Evolutionary conservation across 2,797 vertebrate genomes (phyloP), one percentile per base, ranked within the genome.

Genomic region (Heterohyrax brucei): DNA sequence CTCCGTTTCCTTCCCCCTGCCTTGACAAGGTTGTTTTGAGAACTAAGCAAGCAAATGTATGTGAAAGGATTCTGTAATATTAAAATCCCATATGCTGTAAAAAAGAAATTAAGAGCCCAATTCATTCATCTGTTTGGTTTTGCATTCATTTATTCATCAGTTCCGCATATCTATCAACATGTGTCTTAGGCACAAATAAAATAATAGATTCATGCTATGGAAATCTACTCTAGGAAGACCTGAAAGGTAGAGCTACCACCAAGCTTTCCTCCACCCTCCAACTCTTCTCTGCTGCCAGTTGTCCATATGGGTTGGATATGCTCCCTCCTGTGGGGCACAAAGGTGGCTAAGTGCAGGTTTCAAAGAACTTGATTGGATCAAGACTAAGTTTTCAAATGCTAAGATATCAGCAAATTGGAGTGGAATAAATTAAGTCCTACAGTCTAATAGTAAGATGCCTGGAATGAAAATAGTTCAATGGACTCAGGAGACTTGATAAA

Each of bases 311-410:
- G n/a, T 26, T n/a, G 19, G 46, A 53, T 24, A 1, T 9, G n/a
- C 8, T 28, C 0, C 92, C 44, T 53, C 39, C 39, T 61, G 8
- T 56, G 28, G 53, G 46, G 30, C 68, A 48, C 10, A 21, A 10
- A 62, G 18, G 48, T 13, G 19, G 76, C 48, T 30, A 46, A 33
- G 1, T 10, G 19, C 13, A 83, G 44, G 1, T 90, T 89, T 89
- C 33, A 87, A 70, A 92, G 59, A 87, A 62, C 21, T 83, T 86
- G 46, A 64, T 64, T 70, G 19, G 70, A 61, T 59, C 64, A 61
- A 80, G 80, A 78, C 22, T 66, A n/a, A 76, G 7, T 50, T 94
- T 88, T 50, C 21, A 46, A 91, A 92, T 68, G 24, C 7, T 78
- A 30, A 66, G 22, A 73, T 79, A 46, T 24, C 24, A 46, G 26